Base-by-base conservation (phyloP, 1,140 invertebrate species). In the Spodoptera litura region DNA sequence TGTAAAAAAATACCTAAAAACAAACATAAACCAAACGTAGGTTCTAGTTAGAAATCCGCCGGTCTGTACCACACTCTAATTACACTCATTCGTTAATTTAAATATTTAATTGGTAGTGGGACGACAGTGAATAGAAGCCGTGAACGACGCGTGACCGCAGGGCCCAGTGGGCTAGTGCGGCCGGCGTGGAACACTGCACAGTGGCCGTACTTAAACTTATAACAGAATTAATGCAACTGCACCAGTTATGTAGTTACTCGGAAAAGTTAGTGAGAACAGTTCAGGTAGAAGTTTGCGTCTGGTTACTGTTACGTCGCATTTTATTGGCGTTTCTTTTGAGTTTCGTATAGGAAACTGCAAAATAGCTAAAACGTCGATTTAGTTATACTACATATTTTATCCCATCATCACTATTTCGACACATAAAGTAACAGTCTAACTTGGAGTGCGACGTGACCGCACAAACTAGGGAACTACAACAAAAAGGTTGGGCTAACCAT, bases 401-500 rank as follows among this genome's bases (percentile, higher is more conserved):
- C 4, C 38, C 38, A 6, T 44, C 12, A 55, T 55, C 15, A 15
- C 12, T 55, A 13, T 31, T 61, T 35, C 58, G 25, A 25, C 6
- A 53, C 35, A 64, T 49, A 68, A 51, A 51, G 64, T 51, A 20
- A 51, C 15, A 51, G 9, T 58, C 52, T 44, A 72, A 56, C 2
- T 20, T 58, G 13, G 11, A 5, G 10, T 38, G 13, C 15, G 3
- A 31, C 35, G 20, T 27, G 51, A 52, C 51, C 12, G 31, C n/a
- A 31, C 56, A 9, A 74, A 73, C 12, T 9, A 4, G 12, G 10
- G 25, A 80, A 9, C 10, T 78, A 84, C 87, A 88, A 85, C 85
- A 81, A 80, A 85, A 77, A 79, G 75, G 64, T 74, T 75, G 82
- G 74, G 87, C 84, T 81, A 87, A 87, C 71, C 51, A 58, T 56